Conservation (phyloP, 2,797 vertebrate genomes). For the Gymnodraco acuticeps region DNA sequence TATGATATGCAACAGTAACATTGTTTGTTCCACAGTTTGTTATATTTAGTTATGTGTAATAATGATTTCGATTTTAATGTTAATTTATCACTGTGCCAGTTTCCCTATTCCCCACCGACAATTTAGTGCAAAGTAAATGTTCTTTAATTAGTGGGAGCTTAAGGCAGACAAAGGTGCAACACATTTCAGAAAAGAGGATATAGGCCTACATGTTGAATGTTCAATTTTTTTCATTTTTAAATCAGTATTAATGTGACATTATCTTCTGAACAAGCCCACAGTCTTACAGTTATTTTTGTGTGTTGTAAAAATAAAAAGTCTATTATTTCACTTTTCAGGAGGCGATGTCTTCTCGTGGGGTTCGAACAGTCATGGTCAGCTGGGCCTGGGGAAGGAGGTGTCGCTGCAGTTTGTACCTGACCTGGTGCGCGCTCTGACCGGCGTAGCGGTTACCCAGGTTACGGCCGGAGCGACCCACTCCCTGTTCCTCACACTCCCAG, state of each 20-base stretch:
- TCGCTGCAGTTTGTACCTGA: constrained; percentile 17
- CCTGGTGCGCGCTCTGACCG: constrained; percentile 82
- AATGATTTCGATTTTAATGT: background rate
- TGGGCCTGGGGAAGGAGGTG: constrained; percentile 85
- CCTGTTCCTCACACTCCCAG: constrained; percentile 87
- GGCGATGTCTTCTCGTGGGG: constrained; percentile 91
- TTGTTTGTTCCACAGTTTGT: background rate
- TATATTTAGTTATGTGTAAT: background rate
- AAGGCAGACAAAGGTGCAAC: too few species aligned
- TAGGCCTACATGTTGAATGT: too few species aligned
- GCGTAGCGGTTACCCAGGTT: constrained; percentile 87
- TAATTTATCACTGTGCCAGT: background rate
- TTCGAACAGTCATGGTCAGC: constrained; percentile 89
- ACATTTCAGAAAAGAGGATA: too few species aligned
- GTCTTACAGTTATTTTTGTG: too few species aligned
- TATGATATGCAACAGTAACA: background rate
- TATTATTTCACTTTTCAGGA: constrained; percentile 67
- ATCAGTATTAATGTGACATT: too few species aligned
- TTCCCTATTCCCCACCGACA: background rate
- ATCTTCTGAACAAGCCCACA: too few species aligned
- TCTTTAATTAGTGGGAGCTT: background rate
- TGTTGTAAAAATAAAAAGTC: background rate
- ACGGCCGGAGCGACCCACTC: constrained; percentile 87
- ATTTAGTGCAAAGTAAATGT: background rate
- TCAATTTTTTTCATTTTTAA: too few species aligned